Evolutionary conservation across 2,888 invertebrate genomes (phyloP).

Genomic region (Mythimna loreyi): DNA sequence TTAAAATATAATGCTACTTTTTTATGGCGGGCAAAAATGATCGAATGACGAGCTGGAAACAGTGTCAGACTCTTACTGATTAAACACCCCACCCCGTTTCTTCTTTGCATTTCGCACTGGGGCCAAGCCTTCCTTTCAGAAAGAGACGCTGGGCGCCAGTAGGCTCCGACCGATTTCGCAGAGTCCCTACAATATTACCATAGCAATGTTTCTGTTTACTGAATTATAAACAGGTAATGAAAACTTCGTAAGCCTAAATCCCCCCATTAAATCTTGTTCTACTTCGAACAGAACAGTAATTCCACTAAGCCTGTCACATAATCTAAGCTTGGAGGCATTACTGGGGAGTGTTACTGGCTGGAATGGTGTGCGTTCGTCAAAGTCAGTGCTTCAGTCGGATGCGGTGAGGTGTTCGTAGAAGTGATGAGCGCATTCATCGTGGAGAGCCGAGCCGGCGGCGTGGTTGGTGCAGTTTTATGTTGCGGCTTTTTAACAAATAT

Average conservation of each 20-base stretch:
- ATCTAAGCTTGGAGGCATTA: slow-evolving; percentile 37
- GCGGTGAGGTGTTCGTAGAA: slow-evolving; percentile 29
- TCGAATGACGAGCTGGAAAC: too few relatives aligned
- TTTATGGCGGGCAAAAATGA: too few relatives aligned
- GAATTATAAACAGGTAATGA: slow-evolving; percentile 2
- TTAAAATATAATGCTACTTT: too few relatives aligned
- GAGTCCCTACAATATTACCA: too few relatives aligned
- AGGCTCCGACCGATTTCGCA: too few relatives aligned
- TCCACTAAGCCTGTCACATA: slow-evolving; percentile 35
- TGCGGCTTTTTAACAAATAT: background rate
- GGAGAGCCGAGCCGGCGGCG: background rate
- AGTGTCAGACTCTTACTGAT: too few relatives aligned
- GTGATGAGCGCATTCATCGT: slow-evolving; percentile 58
- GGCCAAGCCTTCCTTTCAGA: too few relatives aligned
- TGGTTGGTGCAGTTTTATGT: slow-evolving; percentile 1
- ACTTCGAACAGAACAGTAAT: slow-evolving; percentile 24
- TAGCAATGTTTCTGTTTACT: background rate
- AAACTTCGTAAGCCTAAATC: slow-evolving; percentile 18
- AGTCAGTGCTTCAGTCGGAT: slow-evolving; percentile 36
- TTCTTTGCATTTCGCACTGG: too few relatives aligned
- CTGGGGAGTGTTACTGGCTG: slow-evolving; percentile 4
- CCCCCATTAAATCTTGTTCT: slow-evolving; percentile 29
- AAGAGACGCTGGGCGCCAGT: too few relatives aligned
- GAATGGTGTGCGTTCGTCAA: slow-evolving; percentile 43
- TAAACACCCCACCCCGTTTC: too few relatives aligned